Evolutionary conservation across 2,888 invertebrate genomes (phyloP).

Genomic region (Andricus quercusramuli): DNA sequence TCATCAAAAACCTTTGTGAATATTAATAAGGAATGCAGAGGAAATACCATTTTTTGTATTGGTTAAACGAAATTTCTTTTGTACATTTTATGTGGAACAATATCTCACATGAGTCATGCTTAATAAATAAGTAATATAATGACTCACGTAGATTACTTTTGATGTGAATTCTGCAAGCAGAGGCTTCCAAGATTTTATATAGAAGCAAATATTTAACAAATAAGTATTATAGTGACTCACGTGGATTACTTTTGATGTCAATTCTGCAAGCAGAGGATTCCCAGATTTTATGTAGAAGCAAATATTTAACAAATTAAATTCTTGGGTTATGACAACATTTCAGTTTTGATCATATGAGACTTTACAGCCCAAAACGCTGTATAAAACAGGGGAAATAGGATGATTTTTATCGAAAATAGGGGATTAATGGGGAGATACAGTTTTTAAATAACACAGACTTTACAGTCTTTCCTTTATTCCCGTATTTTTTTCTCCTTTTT

Average conservation of each 20-base stretch:
- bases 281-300: no score
- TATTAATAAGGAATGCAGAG: background rate
- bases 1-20: no score
- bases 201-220: background rate
- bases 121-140: background rate
- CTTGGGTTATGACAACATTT: background rate
- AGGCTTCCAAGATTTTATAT: background rate
- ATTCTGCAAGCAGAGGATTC: background rate
- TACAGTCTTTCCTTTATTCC: no score
- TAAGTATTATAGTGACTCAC: background rate
- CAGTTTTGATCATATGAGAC: no score
- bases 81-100: background rate
- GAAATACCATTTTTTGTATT: background rate
- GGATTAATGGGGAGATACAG: no score
- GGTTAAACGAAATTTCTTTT: background rate
- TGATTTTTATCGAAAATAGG: no score
- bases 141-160: conserved; percentile 4
- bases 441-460: no score
- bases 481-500: no score
- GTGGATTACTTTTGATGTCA: background rate
- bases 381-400: no score
- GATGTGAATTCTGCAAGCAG: background rate
- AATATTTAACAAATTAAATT: background rate
- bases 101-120: conserved; percentile 10
- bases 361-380: no score